A percentile compares a stretch with the other conserved stretches of the same genome.
These are phyloP conservation scores for Antigone vipio DNA, from an alignment of 2,113 vertebrate genomes.

Conservation along the genomic window DNA sequence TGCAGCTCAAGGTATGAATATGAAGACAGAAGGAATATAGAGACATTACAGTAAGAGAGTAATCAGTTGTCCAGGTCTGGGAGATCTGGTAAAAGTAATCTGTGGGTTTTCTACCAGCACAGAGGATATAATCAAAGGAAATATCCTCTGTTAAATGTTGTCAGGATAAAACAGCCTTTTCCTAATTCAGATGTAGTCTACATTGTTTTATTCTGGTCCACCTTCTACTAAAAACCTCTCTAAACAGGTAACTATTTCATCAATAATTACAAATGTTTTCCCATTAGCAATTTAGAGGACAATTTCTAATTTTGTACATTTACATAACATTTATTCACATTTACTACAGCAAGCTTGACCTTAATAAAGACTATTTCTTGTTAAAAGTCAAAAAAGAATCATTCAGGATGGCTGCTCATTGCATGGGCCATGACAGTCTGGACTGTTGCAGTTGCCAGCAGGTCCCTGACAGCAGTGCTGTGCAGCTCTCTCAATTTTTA, in stretches of 20 bases:
- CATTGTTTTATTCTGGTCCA: not conserved
- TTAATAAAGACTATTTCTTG: not conserved
- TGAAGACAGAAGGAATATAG: not conserved
- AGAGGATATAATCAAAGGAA: not conserved
- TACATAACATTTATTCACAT: not conserved
- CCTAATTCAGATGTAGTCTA: not conserved
- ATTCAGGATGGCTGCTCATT: not conserved
- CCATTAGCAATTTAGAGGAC: not conserved
- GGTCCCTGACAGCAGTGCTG: not conserved
- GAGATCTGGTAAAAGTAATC: not conserved
- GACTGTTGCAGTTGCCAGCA: not conserved
- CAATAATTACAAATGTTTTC: not conserved
- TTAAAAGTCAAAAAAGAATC: not conserved
- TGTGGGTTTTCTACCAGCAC: not conserved
- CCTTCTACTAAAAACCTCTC: not conserved
- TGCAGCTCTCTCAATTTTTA: not conserved
- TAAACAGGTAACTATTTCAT: not conserved
- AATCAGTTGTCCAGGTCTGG: not conserved
- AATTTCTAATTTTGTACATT: not conserved
- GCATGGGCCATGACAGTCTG: rapidly evolving
- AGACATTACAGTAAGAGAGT: not conserved
- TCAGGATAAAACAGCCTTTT: not conserved
- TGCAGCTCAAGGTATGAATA: not conserved
- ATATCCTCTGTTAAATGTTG: not conserved
- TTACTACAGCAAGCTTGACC: not conserved